Percentiles rank a stretch among this genome's conserved stretches.
phyloP scores from a whole-genome alignment of 2,888 invertebrate species.

The Sinodicranocentrus sp. region DNA sequence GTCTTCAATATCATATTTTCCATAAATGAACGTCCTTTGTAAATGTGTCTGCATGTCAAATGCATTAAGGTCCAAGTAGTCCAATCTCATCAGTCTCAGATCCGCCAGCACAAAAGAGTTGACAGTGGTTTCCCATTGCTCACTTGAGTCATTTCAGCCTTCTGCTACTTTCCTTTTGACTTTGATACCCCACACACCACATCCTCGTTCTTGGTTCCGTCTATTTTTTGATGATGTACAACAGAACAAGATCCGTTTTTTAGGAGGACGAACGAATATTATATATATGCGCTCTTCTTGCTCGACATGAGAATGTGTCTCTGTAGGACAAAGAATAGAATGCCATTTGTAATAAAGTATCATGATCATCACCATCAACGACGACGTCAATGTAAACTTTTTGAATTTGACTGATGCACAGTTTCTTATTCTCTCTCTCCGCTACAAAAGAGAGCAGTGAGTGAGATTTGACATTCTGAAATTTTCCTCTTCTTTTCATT shows the following conservation, averaged over 20 bases:
- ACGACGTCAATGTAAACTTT: conserved; percentile 56
- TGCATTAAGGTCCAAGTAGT: conserved; percentile 27
- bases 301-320: conserved; percentile 21
- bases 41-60: conserved; percentile 40
- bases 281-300: conserved; percentile 9
- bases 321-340: conserved; percentile 51
- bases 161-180: background rate
- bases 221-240: conserved; percentile 30
- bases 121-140: conserved; percentile 53
- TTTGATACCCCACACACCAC: no score
- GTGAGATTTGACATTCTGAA: conserved; percentile 60
- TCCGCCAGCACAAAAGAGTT: conserved; percentile 19
- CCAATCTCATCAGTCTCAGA: conserved; percentile 11
- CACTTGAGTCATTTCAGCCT: conserved; percentile 44
- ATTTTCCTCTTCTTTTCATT: conserved; percentile 50
- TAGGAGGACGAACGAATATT: background rate
- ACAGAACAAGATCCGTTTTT: conserved; percentile 45
- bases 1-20: conserved; percentile 28
- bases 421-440: background rate
- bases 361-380: conserved; percentile 38
- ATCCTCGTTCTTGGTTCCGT: no score
- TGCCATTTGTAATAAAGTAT: conserved; percentile 63
- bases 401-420: conserved; percentile 60
- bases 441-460: conserved; percentile 27
- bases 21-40: conserved; percentile 42